phyloP scores from a whole-genome alignment of 2,888 invertebrate genomes.

The Phasia obesa region DNA sequence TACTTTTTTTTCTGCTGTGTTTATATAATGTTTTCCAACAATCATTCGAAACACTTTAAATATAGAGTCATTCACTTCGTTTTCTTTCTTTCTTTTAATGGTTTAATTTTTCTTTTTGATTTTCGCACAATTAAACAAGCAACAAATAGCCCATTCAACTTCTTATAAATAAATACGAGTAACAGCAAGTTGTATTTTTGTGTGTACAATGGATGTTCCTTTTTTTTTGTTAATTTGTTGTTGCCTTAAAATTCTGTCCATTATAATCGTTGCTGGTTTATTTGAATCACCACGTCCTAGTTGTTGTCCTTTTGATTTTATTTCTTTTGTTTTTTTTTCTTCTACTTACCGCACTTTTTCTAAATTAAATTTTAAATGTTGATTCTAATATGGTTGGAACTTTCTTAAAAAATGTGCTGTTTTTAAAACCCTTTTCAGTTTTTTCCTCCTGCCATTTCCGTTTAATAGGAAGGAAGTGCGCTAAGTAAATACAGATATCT shows the following conservation, averaged over 20 bases:
- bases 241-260: neutral
- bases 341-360: slow-evolving; percentile 73
- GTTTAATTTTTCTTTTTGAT: slow-evolving; percentile 39
- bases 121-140: slow-evolving; percentile 74
- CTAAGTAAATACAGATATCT: slow-evolving; percentile 70
- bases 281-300: slow-evolving; percentile 25
- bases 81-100: slow-evolving; percentile 15
- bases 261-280: slow-evolving; percentile 14
- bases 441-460: slow-evolving; percentile 46
- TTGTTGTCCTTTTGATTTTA: slow-evolving; percentile 57
- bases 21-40: slow-evolving; percentile 19
- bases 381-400: slow-evolving; percentile 59
- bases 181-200: slow-evolving; percentile 3
- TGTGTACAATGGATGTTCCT: neutral
- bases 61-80: slow-evolving; percentile 1
- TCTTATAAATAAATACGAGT: slow-evolving; percentile 26
- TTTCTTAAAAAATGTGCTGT: slow-evolving; percentile 35
- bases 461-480: slow-evolving; percentile 74
- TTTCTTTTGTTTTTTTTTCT: slow-evolving; percentile 35
- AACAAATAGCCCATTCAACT: slow-evolving; percentile 57
- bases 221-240: slow-evolving; percentile 6
- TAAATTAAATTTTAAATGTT: slow-evolving; percentile 77
- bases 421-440: slow-evolving; percentile 17
- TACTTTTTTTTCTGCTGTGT: neutral
- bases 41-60: slow-evolving; percentile 27